Evolutionary conservation across 2,888 invertebrate genomes (phyloP).

Genomic region (Heliconius aoede): DNA sequence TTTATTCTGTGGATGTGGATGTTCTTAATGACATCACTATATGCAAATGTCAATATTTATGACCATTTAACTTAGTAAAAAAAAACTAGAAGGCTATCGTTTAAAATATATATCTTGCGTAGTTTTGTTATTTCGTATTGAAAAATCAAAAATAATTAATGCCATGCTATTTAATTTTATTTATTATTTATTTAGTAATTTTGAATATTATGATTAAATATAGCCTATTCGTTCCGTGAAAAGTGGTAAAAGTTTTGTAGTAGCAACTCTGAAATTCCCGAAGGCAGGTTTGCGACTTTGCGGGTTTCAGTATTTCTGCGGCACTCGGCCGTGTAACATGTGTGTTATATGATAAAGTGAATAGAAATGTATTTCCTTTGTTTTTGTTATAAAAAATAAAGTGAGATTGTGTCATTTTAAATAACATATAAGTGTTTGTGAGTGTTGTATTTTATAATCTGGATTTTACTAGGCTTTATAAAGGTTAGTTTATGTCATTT

Average conservation of each 20-base stretch:
- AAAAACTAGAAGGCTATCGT: neutral
- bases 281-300: conserved; percentile 34
- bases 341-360: neutral
- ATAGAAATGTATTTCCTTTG: conserved; percentile 10
- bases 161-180: neutral
- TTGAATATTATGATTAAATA: neutral
- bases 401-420: conserved; percentile 14
- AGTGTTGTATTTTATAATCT: conserved; percentile 3
- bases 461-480: conserved; percentile 2
- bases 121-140: neutral
- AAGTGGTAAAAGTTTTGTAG: neutral
- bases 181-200: neutral
- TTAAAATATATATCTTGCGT: neutral
- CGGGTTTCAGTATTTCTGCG: conserved; percentile 43
- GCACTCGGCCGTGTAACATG: conserved; percentile 33
- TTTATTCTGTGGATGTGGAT: neutral
- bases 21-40: neutral
- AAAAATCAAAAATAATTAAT: neutral
- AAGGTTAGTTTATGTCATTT: conserved; percentile 22
- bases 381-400: conserved; percentile 26
- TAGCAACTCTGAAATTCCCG: conserved; percentile 36
- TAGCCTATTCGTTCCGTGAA: neutral
- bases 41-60: neutral
- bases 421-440: conserved; percentile 6
- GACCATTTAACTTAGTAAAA: neutral